Evolutionary conservation across 2,113 vertebrate species (phyloP).

Genomic region (Misgurnus mizolepis): DNA sequence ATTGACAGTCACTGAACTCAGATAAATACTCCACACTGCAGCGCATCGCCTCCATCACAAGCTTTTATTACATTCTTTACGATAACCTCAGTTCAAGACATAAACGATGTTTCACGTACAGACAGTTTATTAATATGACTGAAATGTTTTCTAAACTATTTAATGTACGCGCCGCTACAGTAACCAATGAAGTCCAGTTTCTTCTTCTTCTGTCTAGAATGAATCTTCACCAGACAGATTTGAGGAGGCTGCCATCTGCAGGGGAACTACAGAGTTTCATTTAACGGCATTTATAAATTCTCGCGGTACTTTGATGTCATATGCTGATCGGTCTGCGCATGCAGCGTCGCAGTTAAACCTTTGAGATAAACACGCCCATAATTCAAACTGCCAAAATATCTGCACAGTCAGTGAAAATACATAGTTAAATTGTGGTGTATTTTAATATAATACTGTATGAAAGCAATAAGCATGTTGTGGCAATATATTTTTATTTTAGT

Average conservation of each 20-base stretch:
- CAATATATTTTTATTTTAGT: too few relatives aligned
- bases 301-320: too few relatives aligned
- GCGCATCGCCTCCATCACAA: constrained; percentile 71
- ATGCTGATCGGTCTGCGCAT: too few relatives aligned
- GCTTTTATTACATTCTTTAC: neutral
- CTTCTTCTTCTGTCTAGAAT: neutral
- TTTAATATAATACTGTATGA: too few relatives aligned
- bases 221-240: neutral
- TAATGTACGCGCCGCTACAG: neutral
- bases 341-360: too few relatives aligned
- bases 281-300: neutral
- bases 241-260: constrained; percentile 22
- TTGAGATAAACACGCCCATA: too few relatives aligned
- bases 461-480: too few relatives aligned
- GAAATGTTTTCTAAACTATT: neutral
- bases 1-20: constrained; percentile 73
- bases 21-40: constrained; percentile 78
- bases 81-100: neutral
- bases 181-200: constrained; percentile 3
- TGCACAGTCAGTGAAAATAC: too few relatives aligned
- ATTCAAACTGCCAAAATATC: too few relatives aligned
- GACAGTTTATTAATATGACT: neutral
- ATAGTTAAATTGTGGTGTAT: too few relatives aligned
- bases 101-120: neutral
- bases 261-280: neutral